These are phyloP conservation scores for Periphyllus acericola DNA, from an alignment of 2,888 invertebrate genomes.

Conservation along the genomic window DNA sequence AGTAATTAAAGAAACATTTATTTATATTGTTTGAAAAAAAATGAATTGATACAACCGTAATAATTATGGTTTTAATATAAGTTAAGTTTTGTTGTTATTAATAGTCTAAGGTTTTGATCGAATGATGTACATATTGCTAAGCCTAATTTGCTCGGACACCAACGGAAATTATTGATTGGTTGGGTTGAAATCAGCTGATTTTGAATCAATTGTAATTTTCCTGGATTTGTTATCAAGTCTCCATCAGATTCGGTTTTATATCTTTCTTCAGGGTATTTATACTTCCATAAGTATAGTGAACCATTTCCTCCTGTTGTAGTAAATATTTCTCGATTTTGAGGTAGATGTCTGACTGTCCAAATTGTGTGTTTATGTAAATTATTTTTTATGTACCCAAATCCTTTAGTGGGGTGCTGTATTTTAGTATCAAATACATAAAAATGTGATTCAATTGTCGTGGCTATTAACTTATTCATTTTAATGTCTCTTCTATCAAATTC, in stretches of 20 bases:
- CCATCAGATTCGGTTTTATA: constrained; percentile 78
- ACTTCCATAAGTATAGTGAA: constrained; percentile 93
- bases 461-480: constrained; percentile 92
- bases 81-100: constrained; percentile 89
- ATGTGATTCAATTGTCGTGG: constrained; percentile 90
- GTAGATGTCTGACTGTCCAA: constrained; percentile 88
- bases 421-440: constrained; percentile 89
- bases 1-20: constrained; percentile 32
- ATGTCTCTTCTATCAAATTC: constrained; percentile 95
- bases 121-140: constrained; percentile 89
- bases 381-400: constrained; percentile 53
- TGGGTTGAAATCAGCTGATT: constrained; percentile 85
- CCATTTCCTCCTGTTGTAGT: constrained; percentile 91
- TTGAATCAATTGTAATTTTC: constrained; percentile 80
- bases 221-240: constrained; percentile 78
- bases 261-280: constrained; percentile 89
- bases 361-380: constrained; percentile 80
- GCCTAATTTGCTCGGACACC: constrained; percentile 91
- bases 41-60: not conserved
- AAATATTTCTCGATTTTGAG: constrained; percentile 94
- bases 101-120: constrained; percentile 87
- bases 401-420: constrained; percentile 57
- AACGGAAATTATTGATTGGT: constrained; percentile 89
- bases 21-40: not conserved
- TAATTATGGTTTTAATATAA: constrained; percentile 69